phyloP scores from a whole-genome alignment of 35 echinoderm and acorn worm genomes.

The Ophiothrix spiculata region DNA sequence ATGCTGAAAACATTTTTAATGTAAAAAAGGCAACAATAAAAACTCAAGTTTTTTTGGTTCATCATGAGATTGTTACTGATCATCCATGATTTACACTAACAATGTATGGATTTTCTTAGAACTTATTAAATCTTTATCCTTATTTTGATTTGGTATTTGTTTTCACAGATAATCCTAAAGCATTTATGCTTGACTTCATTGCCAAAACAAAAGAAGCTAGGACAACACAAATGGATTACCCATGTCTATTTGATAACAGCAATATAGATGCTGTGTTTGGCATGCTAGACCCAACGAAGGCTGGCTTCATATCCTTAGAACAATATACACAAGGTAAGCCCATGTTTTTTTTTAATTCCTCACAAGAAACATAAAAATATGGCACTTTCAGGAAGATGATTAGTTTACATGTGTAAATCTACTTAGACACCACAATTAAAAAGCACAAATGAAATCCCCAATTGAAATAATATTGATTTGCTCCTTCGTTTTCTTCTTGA shows the following conservation, averaged over 20 bases:
- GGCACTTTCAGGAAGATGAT: not conserved
- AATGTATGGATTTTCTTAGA: no score
- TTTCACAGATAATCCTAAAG: slow-evolving; percentile 88
- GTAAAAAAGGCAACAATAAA: no score
- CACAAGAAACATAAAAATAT: not conserved
- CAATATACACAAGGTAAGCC: slow-evolving; percentile 97
- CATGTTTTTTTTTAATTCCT: no score
- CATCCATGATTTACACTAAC: no score
- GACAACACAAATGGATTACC: not conserved
- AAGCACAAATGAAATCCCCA: not conserved
- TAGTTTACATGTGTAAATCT: not conserved
- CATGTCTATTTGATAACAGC: slow-evolving; percentile 96
- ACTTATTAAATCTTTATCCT: no score
- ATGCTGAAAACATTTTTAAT: no score
- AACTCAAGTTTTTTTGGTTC: no score
- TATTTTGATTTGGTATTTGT: not conserved
- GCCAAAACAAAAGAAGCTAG: slow-evolving; percentile 77
- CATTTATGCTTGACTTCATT: slow-evolving; percentile 91
- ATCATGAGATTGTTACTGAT: no score
- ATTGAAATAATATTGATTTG: not conserved
- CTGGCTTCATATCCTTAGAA: slow-evolving; percentile 74
- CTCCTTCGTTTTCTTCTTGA: not conserved
- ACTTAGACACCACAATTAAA: not conserved
- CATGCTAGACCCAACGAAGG: slow-evolving; percentile 97
- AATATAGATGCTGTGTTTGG: slow-evolving; percentile 92